A percentile compares a stretch with the other conserved stretches of the same genome.
These are phyloP conservation scores for Musca vetustissima DNA, from an alignment of 1,140 invertebrate genomes.

Conservation along the genomic window DNA sequence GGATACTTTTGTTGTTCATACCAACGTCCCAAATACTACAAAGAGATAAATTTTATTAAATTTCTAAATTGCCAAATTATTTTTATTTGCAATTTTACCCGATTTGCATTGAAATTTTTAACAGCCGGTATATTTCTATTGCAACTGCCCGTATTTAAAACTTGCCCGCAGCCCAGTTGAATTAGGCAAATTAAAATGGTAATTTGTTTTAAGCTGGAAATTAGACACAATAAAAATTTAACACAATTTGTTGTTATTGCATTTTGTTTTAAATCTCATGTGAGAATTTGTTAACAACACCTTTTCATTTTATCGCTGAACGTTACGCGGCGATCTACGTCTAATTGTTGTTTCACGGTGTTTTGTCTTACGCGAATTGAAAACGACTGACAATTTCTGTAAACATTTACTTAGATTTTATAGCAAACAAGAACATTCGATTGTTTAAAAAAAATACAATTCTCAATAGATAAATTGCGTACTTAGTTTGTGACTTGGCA, in stretches of 20 bases:
- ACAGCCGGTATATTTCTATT: conserved; percentile 11
- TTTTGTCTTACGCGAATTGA: no score
- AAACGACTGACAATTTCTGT: no score
- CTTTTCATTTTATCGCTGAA: conserved; percentile 5
- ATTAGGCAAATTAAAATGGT: not conserved
- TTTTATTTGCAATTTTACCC: not conserved
- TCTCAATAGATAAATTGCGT: no score
- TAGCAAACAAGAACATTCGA: no score
- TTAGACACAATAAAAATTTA: not conserved
- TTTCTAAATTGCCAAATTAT: not conserved
- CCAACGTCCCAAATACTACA: conserved; percentile 72
- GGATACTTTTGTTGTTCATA: conserved; percentile 78
- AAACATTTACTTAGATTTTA: no score
- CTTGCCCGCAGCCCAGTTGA: not conserved
- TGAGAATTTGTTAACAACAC: not conserved
- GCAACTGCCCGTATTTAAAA: not conserved
- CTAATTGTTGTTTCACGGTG: no score
- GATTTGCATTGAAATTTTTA: conserved; percentile 9
- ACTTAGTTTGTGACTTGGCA: no score
- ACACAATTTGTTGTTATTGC: not conserved
- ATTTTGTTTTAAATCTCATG: not conserved
- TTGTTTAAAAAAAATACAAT: no score
- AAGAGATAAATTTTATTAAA: conserved; percentile 2
- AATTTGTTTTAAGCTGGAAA: not conserved
- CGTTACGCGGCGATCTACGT: no score